Base-by-base conservation (phyloP, 1,140 invertebrate genomes). In the Rhyacophila brunnea region DNA sequence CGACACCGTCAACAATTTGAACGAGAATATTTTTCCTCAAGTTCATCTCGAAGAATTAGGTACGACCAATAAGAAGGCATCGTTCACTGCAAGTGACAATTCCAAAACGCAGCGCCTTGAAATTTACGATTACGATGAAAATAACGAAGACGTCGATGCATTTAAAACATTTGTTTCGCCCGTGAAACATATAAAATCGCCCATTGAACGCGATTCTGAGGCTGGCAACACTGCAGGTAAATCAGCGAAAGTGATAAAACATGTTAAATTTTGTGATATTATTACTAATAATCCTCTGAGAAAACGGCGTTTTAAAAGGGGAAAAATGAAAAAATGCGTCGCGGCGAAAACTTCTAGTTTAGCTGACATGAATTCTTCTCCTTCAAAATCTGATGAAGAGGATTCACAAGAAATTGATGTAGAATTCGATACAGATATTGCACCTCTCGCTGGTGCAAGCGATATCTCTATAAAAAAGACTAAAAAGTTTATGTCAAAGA, bases 71-170 rank as follows among this genome's bases (percentile, higher is more conserved):
- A 54, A 28, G 43, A 52, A 34, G 17, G 13, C 5, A 44, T 44
- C 10, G 50, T 42, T 10, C 19, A 52, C 13, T 35, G 28, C n/a
- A 20, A 52, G 6, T 17, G 42, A n/a, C 13, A 2, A 14, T 3
- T 13, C 1, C 13, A 48, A n/a, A 45, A 32, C 20, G 18, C 6
- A 17, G 2, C 18, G 10, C 40, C n/a, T 18, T 2, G 36, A 57
- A 44, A 40, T 57, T 40, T 49, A 48, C 38, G 44, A 57, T 19
- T 47, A 57, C 20, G 38, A 49, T 49, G 23, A 48, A 2, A 34
- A 57, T 55, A 15, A 34, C 11, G n/a, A 36, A 40, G 54, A 19
- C 17, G 35, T 23, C 15, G 44, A 48, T 15, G 11, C 19, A 6
- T 48, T 40, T 19, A 44, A 43, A 45, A 40, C 51, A 32, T 52